phyloP scores from a whole-genome alignment of 2,797 vertebrate genomes.

The Sarcophilus harrisii region DNA sequence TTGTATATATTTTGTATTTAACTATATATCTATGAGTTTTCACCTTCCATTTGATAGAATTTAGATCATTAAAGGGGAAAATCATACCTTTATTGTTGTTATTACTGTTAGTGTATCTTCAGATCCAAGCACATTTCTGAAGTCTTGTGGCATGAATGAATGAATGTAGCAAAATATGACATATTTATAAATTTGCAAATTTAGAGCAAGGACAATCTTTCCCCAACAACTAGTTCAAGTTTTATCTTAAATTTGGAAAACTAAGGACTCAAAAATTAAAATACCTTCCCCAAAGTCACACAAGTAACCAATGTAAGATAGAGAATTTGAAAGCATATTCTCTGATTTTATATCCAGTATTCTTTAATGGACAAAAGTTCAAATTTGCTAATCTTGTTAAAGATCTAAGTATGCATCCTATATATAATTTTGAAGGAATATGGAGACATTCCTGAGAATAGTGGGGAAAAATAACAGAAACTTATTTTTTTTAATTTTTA shows the following conservation, averaged over 20 bases:
- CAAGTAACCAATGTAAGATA: not conserved
- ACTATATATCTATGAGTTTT: not conserved
- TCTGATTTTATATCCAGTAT: not conserved
- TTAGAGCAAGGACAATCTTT: not conserved
- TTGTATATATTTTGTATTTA: not conserved
- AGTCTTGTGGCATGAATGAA: not conserved
- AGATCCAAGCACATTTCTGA: not conserved
- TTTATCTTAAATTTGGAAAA: not conserved
- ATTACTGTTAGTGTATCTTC: not conserved
- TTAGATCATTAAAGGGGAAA: not conserved
- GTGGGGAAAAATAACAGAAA: not conserved
- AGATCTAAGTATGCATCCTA: not conserved
- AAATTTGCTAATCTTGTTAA: not conserved
- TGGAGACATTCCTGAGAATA: not conserved
- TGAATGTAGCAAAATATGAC: not conserved
- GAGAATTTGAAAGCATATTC: not conserved
- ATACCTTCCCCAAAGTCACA: not conserved
- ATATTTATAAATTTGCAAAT: not conserved
- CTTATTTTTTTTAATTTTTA: no score
- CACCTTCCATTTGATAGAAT: not conserved
- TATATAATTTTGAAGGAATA: not conserved
- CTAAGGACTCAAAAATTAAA: not conserved
- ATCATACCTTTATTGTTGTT: not conserved
- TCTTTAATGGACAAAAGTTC: not conserved
- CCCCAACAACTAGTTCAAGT: not conserved